phyloP scores from a whole-genome alignment of 1,140 invertebrate genomes.

The Psilanteris sp. region DNA sequence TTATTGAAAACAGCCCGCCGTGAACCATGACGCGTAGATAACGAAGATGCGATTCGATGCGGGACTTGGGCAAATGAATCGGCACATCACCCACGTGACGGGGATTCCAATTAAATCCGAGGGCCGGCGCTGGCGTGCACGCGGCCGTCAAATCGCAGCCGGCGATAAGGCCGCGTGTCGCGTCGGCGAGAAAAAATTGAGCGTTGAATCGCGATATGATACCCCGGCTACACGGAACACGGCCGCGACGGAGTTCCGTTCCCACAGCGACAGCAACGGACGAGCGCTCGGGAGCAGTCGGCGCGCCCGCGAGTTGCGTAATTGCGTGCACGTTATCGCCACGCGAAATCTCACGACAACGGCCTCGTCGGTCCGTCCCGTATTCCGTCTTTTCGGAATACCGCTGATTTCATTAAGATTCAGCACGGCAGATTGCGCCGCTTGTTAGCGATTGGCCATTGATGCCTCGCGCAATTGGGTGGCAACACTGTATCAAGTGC shows the following conservation, averaged over 20 bases:
- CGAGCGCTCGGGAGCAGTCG: slow-evolving; percentile 21
- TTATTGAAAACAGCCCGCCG: slow-evolving; percentile 28
- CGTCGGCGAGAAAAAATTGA: slow-evolving; percentile 47
- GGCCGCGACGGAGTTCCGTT: slow-evolving; percentile 48
- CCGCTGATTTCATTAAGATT: slow-evolving; percentile 70
- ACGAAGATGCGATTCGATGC: slow-evolving; percentile 36
- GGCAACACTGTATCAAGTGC: slow-evolving; percentile 64
- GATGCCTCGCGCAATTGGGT: slow-evolving; percentile 70
- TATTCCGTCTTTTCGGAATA: slow-evolving; percentile 49
- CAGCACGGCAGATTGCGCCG: slow-evolving; percentile 11
- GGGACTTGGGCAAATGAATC: slow-evolving; percentile 25
- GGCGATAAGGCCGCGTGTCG: slow-evolving; percentile 59
- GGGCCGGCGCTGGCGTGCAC: slow-evolving; percentile 48
- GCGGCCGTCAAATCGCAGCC: slow-evolving; percentile 39
- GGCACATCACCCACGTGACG: slow-evolving; percentile 53
- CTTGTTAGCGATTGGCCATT: slow-evolving; percentile 31
- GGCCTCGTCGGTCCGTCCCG: slow-evolving; percentile 18
- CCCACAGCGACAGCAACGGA: slow-evolving; percentile 46
- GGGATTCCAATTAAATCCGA: slow-evolving; percentile 61
- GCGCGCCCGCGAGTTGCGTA: slow-evolving; percentile 63
- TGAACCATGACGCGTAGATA: slow-evolving; percentile 32
- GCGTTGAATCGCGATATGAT: slow-evolving; percentile 64
- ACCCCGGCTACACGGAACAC: slow-evolving; percentile 42
- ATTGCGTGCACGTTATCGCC: slow-evolving; percentile 68
- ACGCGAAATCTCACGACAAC: slow-evolving; percentile 45